Conservation (phyloP, 2,888 invertebrate genomes). For the Gymnocheta viridis region DNA sequence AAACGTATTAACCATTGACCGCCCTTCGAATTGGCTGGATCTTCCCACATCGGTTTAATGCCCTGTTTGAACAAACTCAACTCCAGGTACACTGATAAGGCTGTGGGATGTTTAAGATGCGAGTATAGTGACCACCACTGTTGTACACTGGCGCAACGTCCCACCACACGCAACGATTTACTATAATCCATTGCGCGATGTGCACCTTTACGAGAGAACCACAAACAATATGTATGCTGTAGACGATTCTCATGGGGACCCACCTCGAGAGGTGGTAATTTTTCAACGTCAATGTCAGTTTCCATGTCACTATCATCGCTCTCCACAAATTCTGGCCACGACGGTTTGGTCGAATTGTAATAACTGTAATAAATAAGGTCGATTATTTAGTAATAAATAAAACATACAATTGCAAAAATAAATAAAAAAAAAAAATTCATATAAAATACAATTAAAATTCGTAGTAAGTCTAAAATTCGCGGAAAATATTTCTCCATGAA, state of each 20-base stretch:
- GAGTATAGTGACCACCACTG: constrained; percentile 99
- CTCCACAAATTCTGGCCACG: constrained; percentile 79
- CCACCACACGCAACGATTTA: constrained; percentile 91
- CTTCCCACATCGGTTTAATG: constrained; percentile 99
- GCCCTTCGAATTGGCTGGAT: constrained; percentile 96
- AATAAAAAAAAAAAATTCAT: not conserved
- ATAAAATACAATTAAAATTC: too few relatives aligned
- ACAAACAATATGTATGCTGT: constrained; percentile 96
- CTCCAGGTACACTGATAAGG: constrained; percentile 95
- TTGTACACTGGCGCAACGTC: constrained; percentile 95
- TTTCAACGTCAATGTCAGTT: constrained; percentile 83
- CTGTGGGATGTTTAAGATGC: constrained; percentile 94
- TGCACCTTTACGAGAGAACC: constrained; percentile 87
- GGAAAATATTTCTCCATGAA: too few relatives aligned
- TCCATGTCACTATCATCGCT: constrained; percentile 87
- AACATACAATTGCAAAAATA: not conserved
- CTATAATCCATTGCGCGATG: constrained; percentile 81
- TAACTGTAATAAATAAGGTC: constrained; percentile 27
- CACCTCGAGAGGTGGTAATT: constrained; percentile 87
- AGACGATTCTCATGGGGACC: constrained; percentile 94
- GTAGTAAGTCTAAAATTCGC: too few relatives aligned
- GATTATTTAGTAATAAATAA: not conserved
- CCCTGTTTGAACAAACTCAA: constrained; percentile 98
- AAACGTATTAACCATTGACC: constrained; percentile 99
- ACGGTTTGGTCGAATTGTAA: constrained; percentile 42